phyloP scores from a whole-genome alignment of 2,113 vertebrate species.

The Panurus biarmicus region DNA sequence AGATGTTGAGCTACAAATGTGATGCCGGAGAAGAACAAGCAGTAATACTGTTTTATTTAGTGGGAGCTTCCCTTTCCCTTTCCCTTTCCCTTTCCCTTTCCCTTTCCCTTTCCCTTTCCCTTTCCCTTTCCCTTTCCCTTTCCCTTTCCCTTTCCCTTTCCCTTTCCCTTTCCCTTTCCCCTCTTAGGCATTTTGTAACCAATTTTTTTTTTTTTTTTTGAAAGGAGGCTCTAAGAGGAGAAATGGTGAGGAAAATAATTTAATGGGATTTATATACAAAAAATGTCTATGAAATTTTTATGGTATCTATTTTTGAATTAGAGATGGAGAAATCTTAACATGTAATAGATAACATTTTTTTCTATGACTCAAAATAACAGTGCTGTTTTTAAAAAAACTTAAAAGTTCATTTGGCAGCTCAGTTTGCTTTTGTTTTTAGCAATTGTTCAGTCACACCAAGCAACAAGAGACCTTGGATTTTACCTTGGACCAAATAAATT shows the following conservation, averaged over 20 bases:
- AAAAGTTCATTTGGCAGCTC: background rate
- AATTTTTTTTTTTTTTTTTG: background rate
- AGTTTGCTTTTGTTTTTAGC: background rate
- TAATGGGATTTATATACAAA: background rate
- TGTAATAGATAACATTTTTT: background rate
- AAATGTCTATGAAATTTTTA: background rate
- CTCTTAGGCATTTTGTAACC: background rate
- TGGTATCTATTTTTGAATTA: background rate
- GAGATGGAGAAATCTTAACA: background rate
- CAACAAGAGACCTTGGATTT: background rate
- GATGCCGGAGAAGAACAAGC: background rate
- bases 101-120: too few species aligned
- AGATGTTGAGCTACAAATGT: background rate
- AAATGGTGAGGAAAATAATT: background rate
- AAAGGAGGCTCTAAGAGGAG: background rate
- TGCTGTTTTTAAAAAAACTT: background rate
- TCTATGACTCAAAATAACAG: background rate
- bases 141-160: too few species aligned
- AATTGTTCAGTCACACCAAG: background rate
- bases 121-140: too few species aligned
- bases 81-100: too few species aligned
- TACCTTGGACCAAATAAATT: background rate
- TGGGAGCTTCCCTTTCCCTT: too few species aligned
- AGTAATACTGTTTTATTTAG: background rate
- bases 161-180: too few species aligned